These are phyloP conservation scores for Stercorarius parasiticus DNA, from an alignment of 2,113 vertebrate genomes.

Conservation along the genomic window DNA sequence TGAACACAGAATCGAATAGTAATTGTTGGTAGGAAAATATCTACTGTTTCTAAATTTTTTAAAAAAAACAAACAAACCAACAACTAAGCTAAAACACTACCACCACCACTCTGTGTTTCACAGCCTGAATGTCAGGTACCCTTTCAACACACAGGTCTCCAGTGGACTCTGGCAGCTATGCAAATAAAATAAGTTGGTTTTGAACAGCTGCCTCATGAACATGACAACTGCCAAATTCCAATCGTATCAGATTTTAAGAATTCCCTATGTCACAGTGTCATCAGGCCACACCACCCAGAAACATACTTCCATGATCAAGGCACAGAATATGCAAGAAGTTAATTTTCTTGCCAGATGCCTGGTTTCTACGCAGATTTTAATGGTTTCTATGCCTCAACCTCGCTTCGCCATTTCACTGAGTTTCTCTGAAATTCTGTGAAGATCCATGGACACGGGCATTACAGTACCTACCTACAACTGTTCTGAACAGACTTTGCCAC, in stretches of 20 bases:
- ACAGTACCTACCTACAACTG: neutral
- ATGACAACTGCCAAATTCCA: neutral
- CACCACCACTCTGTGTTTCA: neutral
- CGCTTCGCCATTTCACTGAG: neutral
- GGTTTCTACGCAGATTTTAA: neutral
- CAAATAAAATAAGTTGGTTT: neutral
- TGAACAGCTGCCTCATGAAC: neutral
- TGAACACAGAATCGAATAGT: neutral
- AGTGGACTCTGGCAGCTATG: neutral
- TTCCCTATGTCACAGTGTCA: neutral
- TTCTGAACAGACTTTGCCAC: neutral
- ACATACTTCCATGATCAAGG: neutral
- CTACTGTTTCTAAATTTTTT: neutral
- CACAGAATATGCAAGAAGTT: neutral
- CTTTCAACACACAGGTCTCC: neutral
- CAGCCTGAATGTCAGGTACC: neutral
- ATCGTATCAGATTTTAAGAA: rapidly evolving
- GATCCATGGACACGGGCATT: neutral
- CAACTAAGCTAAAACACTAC: neutral
- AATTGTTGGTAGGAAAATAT: neutral
- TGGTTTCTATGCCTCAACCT: neutral
- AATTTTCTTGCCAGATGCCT: neutral
- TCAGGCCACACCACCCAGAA: neutral
- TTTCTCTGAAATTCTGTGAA: neutral
- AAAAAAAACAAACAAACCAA: neutral